phyloP scores from a whole-genome alignment of 2,888 invertebrate genomes.

The Nysson spinosus region DNA sequence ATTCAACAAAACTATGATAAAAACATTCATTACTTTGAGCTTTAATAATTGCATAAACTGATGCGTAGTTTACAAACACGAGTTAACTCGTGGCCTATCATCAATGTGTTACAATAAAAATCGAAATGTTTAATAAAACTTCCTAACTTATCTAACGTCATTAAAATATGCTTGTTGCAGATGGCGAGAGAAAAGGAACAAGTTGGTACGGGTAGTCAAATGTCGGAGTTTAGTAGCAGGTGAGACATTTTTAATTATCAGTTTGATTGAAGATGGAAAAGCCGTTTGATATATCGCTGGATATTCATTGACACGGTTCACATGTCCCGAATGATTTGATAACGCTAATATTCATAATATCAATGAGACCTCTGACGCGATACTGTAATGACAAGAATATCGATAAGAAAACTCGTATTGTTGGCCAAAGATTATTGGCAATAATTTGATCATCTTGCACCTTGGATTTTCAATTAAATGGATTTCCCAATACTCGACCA shows the following conservation, averaged over 20 bases:
- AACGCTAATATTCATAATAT: not conserved
- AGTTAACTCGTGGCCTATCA: no score
- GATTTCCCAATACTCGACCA: conserved; percentile 5
- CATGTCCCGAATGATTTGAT: no score
- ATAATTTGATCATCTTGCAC: conserved; percentile 22
- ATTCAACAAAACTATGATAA: no score
- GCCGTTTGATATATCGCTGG: no score
- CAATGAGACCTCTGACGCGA: not conserved
- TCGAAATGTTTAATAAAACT: no score
- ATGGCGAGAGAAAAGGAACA: conserved; percentile 53
- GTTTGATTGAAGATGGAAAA: no score
- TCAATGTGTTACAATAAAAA: no score
- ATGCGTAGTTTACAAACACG: no score
- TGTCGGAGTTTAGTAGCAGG: conserved; percentile 73
- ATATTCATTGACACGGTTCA: no score
- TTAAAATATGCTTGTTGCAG: conserved; percentile 9
- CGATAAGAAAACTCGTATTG: not conserved
- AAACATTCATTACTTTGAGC: no score
- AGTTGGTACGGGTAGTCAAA: conserved; percentile 54
- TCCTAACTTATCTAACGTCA: no score
- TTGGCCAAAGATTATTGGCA: conserved; percentile 1
- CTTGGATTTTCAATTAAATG: not conserved
- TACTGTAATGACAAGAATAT: not conserved
- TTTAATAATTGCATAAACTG: no score
- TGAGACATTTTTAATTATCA: conserved; percentile 47